Percentiles rank a stretch among this genome's conserved stretches.
Evolutionary conservation across 1,140 invertebrate genomes (phyloP).

Genomic region (Nephotettix cincticeps): DNA sequence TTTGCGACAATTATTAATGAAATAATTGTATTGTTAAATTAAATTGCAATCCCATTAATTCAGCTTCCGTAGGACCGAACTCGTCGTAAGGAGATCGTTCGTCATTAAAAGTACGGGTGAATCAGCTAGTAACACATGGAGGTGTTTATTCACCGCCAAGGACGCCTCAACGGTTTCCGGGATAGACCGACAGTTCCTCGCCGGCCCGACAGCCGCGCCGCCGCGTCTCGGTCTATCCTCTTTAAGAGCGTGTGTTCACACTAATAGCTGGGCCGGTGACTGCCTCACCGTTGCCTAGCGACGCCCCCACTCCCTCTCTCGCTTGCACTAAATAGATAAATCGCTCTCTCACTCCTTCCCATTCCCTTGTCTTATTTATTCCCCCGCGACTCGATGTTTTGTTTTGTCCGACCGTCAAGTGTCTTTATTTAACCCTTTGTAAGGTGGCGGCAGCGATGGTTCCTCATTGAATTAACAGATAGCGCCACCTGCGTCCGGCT

Average conservation of each 20-base stretch:
- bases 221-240: background rate
- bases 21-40: no score
- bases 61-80: no score
- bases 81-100: no score
- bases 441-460: background rate
- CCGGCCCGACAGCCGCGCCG: no score
- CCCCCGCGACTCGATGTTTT: background rate
- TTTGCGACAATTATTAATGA: no score
- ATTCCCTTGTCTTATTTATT: background rate
- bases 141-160: no score
- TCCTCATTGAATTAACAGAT: no score
- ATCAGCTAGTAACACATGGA: no score
- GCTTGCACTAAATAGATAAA: slow-evolving; percentile 18
- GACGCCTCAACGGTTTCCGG: no score
- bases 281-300: background rate
- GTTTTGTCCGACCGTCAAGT: background rate
- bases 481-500: background rate
- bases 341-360: slow-evolving; percentile 14
- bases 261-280: slow-evolving; percentile 10
- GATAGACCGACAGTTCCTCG: no score
- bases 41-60: no score
- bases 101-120: no score
- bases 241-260: slow-evolving; percentile 15
- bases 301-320: background rate
- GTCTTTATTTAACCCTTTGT: slow-evolving; percentile 15